Percentiles rank a stretch among this genome's conserved stretches.
phyloP scores from a whole-genome alignment of 2,888 invertebrate genomes.

The Chrysodeixis includens region DNA sequence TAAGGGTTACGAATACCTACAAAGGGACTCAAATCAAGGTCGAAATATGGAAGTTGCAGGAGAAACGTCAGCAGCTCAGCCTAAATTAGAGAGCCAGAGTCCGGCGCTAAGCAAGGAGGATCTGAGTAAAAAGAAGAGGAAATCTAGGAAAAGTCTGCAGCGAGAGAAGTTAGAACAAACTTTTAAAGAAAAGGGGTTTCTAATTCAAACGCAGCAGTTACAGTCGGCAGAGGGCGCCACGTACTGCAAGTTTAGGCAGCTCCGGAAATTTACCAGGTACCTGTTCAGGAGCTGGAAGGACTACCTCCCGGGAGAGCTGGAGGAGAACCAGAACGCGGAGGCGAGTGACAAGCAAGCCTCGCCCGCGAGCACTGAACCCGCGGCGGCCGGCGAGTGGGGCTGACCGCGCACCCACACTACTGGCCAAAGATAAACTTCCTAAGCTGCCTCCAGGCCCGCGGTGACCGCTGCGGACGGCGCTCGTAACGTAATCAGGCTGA shows the following conservation, averaged over 20 bases:
- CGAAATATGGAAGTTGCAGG: constrained; percentile 64
- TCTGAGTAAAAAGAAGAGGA: constrained; percentile 90
- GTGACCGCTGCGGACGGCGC: constrained; percentile 16
- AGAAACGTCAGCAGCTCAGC: constrained; percentile 65
- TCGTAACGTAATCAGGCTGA: constrained; percentile 28
- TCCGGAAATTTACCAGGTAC: constrained; percentile 97
- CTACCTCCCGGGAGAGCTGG: constrained; percentile 94
- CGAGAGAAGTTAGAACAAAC: constrained; percentile 97
- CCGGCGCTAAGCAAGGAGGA: constrained; percentile 73
- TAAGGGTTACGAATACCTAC: constrained; percentile 94
- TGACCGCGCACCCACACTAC: constrained; percentile 53
- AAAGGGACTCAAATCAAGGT: constrained; percentile 91
- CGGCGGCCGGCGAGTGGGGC: constrained; percentile 71
- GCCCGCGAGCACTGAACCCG: constrained; percentile 54
- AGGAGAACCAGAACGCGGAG: constrained; percentile 65
- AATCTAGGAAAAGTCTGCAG: constrained; percentile 94
- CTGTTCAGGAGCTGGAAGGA: constrained; percentile 98
- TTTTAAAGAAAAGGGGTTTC: constrained; percentile 97
- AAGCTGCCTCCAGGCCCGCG: constrained; percentile 26
- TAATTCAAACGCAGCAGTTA: constrained; percentile 97
- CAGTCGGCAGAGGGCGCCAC: constrained; percentile 98
- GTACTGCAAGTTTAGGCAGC: constrained; percentile 97
- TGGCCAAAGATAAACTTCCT: constrained; percentile 23
- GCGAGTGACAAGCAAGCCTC: constrained; percentile 32
- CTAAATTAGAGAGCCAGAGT: constrained; percentile 50